A percentile compares a stretch with the other conserved stretches of the same genome.
phyloP scores from a whole-genome alignment of 2,797 vertebrate species.

The Hoplostethus atlanticus region DNA sequence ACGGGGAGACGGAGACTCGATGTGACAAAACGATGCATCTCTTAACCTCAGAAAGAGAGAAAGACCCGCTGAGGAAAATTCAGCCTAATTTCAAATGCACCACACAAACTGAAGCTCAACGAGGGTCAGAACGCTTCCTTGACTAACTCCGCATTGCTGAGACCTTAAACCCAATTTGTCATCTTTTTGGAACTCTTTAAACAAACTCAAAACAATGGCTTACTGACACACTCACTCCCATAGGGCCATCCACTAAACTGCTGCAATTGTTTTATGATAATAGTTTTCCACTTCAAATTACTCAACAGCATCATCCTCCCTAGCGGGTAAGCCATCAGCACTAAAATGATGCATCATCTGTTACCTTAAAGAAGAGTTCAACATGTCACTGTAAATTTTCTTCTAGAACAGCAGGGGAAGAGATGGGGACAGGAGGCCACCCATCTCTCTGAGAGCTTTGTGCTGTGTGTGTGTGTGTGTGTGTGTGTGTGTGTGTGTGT shows the following conservation, averaged over 20 bases:
- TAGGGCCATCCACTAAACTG: conserved; percentile 10
- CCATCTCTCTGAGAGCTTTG: conserved; percentile 26
- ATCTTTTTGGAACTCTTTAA: background rate
- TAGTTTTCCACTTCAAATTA: conserved; percentile 23
- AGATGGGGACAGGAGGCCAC: conserved; percentile 43
- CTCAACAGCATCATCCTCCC: conserved; percentile 26
- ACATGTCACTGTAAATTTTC: conserved; percentile 37
- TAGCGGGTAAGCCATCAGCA: conserved; percentile 18
- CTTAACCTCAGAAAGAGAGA: background rate
- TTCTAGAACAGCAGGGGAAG: conserved; percentile 21
- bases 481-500: conserved; percentile 18
- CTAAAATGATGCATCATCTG: conserved; percentile 31
- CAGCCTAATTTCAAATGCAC: background rate
- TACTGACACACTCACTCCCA: background rate
- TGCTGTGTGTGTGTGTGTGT: conserved; percentile 20
- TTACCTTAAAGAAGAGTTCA: conserved; percentile 33
- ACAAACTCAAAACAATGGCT: conserved; percentile 8
- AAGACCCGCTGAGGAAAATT: background rate
- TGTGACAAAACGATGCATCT: background rate
- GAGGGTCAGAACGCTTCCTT: background rate
- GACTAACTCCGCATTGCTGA: background rate
- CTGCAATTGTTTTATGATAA: conserved; percentile 26
- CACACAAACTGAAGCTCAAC: background rate
- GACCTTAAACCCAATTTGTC: background rate
- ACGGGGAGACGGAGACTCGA: background rate